Evolutionary conservation across 2,888 invertebrate genomes (phyloP), one percentile per base, ranked within the genome.

Genomic region (Thumatha senex): DNA sequence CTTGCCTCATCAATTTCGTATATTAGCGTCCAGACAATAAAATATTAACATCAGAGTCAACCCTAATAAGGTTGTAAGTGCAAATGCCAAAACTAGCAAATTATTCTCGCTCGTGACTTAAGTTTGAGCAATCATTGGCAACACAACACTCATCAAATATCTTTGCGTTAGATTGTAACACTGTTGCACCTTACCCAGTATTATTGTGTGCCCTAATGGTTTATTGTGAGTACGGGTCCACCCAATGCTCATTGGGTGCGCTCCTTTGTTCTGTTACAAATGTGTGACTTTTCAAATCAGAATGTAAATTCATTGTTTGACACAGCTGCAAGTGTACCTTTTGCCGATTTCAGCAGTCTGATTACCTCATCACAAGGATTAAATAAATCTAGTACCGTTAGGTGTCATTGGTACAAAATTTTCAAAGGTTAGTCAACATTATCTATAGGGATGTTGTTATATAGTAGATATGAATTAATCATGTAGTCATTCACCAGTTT

Each of bases 41-140:
- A 2, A 24, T 4, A 24, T 24, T 5, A 24, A 24, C 13, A 35
- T n/a, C n/a, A 24, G 8, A 43, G 46, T 18, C 36, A 44, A 43
- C 51, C 51, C 48, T 50, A 46, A 3, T 58, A 56, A 47, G 48
- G 51, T 8, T 62, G 64, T 60, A 75, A 75, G 72, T 70, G 71
- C 76, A 84, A 84, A 88, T 84, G 84, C 82, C 86, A 82, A 86
- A 86, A 86, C 84, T 83, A 71, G 77, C 83, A 79, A 86, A 88
- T 89, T 86, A 86, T 83, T 72, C 70, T 55, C 72, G 78, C 67
- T 87, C 89, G 89, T 88, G 88, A 87, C 84, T 85, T 75, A 80
- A 78, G 82, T 85, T 84, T 82, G 73, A 74, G 82, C 80, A 85
- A 84, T 83, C 78, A 81, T 77, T 75, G 68, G 66, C 69, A 76